phyloP scores from a whole-genome alignment of 2,797 vertebrate species.

The Helostoma temminkii region DNA sequence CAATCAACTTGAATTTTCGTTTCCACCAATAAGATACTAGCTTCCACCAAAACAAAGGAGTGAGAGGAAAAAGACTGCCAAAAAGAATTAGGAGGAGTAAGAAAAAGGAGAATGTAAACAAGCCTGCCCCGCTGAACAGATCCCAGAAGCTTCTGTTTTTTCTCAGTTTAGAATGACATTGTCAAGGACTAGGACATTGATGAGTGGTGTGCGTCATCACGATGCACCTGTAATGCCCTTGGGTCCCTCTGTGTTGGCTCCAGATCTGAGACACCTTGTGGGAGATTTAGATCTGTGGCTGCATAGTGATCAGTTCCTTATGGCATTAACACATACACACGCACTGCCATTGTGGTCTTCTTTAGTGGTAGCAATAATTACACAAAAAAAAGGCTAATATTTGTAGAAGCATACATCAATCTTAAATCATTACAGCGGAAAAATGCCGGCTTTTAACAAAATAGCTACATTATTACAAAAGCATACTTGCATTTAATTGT shows the following conservation, averaged over 20 bases:
- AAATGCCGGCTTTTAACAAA: conserved; percentile 14
- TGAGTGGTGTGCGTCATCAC: conserved; percentile 68
- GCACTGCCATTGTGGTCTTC: conserved; percentile 9
- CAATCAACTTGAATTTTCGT: conserved; percentile 76
- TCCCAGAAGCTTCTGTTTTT: conserved; percentile 54
- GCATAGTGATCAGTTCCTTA: conserved; percentile 48
- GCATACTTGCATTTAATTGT: conserved; percentile 52
- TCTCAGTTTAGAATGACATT: conserved; percentile 70
- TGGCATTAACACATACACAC: conserved; percentile 19
- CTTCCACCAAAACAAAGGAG: conserved; percentile 71
- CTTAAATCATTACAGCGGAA: neutral
- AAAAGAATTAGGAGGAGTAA: conserved; percentile 70
- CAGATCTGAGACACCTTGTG: conserved; percentile 64
- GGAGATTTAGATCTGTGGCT: conserved; percentile 62
- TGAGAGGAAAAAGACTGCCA: conserved; percentile 60
- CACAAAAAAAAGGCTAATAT: conserved; percentile 16
- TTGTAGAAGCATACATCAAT: conserved; percentile 4
- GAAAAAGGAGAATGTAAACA: conserved; percentile 67
- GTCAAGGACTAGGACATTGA: conserved; percentile 73
- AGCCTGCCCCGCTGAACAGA: conserved; percentile 54
- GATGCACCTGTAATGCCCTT: conserved; percentile 77
- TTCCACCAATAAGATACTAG: conserved; percentile 67
- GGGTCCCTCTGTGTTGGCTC: conserved; percentile 62
- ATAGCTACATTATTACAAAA: conserved; percentile 35
- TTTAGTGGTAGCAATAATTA: conserved; percentile 14